phyloP scores from a whole-genome alignment of 2,797 vertebrate genomes.

The Benthosema pterotum region DNA sequence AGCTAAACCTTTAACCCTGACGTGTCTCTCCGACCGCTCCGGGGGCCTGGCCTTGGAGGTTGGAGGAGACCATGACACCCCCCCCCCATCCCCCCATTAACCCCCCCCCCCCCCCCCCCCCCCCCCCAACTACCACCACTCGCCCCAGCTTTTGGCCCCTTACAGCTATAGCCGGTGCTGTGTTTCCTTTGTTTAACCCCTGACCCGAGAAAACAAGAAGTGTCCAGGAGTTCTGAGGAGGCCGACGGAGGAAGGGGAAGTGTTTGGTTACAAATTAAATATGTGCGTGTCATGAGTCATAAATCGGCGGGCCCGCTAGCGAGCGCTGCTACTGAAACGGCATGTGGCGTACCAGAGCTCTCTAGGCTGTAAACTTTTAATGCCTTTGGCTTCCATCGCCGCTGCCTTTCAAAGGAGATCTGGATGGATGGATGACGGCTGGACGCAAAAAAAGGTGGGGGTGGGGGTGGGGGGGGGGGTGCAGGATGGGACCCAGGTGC shows the following conservation, averaged over 20 bases:
- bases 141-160: constrained; percentile 78
- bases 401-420: constrained; percentile 67
- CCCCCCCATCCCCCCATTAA: constrained; percentile 25
- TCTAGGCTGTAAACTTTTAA: constrained; percentile 83
- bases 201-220: constrained; percentile 91
- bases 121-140: constrained; percentile 50
- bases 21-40: constrained; percentile 56
- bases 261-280: constrained; percentile 99
- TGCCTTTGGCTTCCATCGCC: constrained; percentile 65
- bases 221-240: constrained; percentile 90
- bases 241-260: constrained; percentile 91
- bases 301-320: constrained; percentile 86
- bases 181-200: constrained; percentile 99
- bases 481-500: constrained; percentile 62
- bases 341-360: constrained; percentile 74
- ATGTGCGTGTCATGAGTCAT: constrained; percentile 93
- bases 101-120: constrained; percentile 46
- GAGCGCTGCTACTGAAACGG: constrained; percentile 78
- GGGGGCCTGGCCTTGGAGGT: constrained; percentile 16
- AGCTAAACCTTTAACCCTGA: constrained; percentile 81
- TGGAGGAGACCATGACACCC: constrained; percentile 49
- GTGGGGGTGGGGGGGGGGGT: too few relatives aligned
- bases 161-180: constrained; percentile 78
- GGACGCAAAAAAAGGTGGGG: constrained; percentile 35
- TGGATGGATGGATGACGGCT: constrained; percentile 38